These are phyloP conservation scores for Microhierax caerulescens DNA, from an alignment of 2,797 vertebrate species.

Conservation along the genomic window DNA sequence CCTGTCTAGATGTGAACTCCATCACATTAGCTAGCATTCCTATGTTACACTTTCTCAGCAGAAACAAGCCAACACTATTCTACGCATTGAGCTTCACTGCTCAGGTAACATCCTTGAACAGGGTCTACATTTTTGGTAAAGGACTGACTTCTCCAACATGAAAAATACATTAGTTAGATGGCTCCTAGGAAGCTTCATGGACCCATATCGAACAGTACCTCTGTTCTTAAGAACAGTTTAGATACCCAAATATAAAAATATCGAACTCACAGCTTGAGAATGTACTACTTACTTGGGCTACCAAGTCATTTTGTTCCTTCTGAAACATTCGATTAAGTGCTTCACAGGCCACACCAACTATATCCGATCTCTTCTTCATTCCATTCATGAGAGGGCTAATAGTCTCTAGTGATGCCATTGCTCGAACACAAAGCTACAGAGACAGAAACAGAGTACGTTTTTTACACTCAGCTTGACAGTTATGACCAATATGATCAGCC, in stretches of 20 bases:
- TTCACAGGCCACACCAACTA: conserved; percentile 93
- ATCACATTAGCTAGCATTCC: neutral
- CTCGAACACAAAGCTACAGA: conserved; percentile 90
- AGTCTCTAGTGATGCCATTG: conserved; percentile 92
- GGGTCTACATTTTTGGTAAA: neutral
- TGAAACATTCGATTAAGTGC: conserved; percentile 99
- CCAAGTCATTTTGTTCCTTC: conserved; percentile 94
- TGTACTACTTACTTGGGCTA: conserved; percentile 85
- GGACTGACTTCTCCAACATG: neutral
- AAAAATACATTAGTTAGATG: neutral
- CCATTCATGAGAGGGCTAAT: conserved; percentile 93
- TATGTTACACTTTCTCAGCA: neutral
- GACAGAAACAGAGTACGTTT: neutral
- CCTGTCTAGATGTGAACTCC: neutral
- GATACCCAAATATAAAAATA: neutral
- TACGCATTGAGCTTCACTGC: neutral
- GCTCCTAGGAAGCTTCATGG: neutral
- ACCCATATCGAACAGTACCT: neutral
- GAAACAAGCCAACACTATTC: neutral
- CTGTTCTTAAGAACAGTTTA: neutral
- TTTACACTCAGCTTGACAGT: neutral
- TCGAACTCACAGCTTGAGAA: neutral
- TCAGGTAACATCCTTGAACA: neutral
- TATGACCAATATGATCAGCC: neutral
- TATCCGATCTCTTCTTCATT: conserved; percentile 90